Conservation (phyloP, 1,140 invertebrate species). For the Anastrepha obliqua region DNA sequence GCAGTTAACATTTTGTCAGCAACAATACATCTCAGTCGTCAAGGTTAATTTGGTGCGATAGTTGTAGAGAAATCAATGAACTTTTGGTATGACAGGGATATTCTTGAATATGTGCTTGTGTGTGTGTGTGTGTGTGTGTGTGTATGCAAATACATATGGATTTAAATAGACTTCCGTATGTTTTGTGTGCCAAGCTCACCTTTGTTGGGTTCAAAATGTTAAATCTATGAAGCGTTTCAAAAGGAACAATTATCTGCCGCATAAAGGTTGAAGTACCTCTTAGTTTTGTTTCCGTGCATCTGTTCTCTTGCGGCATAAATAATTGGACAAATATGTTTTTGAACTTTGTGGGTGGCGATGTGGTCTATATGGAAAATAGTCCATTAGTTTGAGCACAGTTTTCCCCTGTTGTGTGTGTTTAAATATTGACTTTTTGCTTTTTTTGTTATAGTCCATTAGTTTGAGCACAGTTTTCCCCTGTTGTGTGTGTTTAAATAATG, state of each 20-base stretch:
- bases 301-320: too few species aligned
- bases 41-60: neutral
- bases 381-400: too few species aligned
- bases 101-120: neutral
- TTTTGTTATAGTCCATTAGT: too few species aligned
- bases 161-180: neutral
- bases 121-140: neutral
- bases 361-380: too few species aligned
- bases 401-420: too few species aligned
- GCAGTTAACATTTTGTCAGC: neutral
- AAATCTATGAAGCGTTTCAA: neutral
- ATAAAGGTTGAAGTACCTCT: neutral
- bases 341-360: too few species aligned
- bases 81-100: neutral
- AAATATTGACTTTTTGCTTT: too few species aligned
- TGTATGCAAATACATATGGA: neutral
- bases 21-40: neutral
- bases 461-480: too few species aligned
- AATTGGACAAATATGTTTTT: too few species aligned
- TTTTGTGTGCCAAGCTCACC: neutral
- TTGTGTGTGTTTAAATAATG: too few species aligned
- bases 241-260: neutral
- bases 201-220: neutral
- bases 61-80: neutral
- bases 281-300: too few species aligned